Evolutionary conservation across 1,140 invertebrate genomes (phyloP).

Genomic region (Cardiocondyla obscurior): DNA sequence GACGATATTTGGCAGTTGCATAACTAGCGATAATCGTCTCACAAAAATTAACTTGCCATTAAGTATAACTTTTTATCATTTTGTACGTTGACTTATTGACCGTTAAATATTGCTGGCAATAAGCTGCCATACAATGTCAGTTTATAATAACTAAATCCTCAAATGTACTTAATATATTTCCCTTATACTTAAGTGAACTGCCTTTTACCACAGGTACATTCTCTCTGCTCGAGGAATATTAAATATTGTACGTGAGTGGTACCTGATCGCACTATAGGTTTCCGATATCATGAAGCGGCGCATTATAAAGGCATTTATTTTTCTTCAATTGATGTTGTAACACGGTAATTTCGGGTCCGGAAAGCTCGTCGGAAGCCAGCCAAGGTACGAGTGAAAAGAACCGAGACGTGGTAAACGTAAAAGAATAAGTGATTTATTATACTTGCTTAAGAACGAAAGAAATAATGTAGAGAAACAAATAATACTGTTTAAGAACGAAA

Average conservation of each 20-base stretch:
- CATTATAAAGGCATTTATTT: no score
- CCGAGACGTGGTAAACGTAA: no score
- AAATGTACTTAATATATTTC: neutral
- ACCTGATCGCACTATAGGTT: neutral
- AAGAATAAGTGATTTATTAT: no score
- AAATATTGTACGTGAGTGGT: neutral
- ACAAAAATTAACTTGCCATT: neutral
- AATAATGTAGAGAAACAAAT: no score
- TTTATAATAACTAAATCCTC: neutral
- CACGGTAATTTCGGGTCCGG: no score
- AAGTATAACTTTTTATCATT: conserved; percentile 11
- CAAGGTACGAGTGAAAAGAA: no score
- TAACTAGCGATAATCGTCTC: conserved; percentile 3
- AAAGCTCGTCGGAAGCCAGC: no score
- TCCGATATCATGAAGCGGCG: no score
- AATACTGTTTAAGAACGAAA: no score
- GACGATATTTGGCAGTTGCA: conserved; percentile 32
- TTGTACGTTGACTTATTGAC: conserved; percentile 5
- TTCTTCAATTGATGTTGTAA: no score
- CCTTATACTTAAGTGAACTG: neutral
- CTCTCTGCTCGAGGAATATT: neutral
- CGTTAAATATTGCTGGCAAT: conserved; percentile 35
- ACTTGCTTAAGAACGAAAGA: no score
- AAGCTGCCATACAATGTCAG: neutral
- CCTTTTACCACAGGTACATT: neutral